Base-by-base conservation (phyloP, 2,888 invertebrate species). In the Drosophila borealis region DNA sequence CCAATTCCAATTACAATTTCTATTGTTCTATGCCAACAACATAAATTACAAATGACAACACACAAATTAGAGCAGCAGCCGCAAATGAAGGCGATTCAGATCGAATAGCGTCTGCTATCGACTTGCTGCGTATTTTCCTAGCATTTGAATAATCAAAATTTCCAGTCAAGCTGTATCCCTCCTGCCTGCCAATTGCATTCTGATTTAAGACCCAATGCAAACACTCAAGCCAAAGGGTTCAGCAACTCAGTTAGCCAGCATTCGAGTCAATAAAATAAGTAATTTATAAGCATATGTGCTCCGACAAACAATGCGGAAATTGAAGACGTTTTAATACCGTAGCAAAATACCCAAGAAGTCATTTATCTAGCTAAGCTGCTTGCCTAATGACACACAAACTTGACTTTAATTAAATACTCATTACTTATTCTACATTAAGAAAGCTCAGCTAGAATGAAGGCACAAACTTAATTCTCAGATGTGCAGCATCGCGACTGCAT, bases 71-170 rank as follows among this genome's bases (percentile, higher is more conserved):
- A 17, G n/a, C 34, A 14, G 19, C 42, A 53, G 34, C 42, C 19
- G 19, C 19, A 25, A 53, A 41, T 36, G 17, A n/a, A 45, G 56
- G 61, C 53, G 34, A 62, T 59, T 41, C 42, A 44, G 71, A 66
- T 56, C 41, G 41, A 51, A 59, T 65, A 17, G 21, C 19, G 34
- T 36, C 10, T 21, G 51, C 42, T n/a, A n/a, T 39, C 17, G 13
- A 45, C 41, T 45, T 34, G 37, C 25, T 19, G 21, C 50, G 41
- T 56, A 61, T 55, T 57, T 36, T 41, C 44, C 17, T n/a, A 13
- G 46, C 36, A 76, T 74, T 76, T 71, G 46, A 72, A 72, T 59
- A 77, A 66, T 50, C 66, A 14, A 13, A 44, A 17, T 25, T 34
- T 34, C 39, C 10, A n/a, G 19, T 41, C 17, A 62, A 41, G 36